Conservation (phyloP, 2,888 invertebrate species). For the Dicranocentrus wangi region DNA sequence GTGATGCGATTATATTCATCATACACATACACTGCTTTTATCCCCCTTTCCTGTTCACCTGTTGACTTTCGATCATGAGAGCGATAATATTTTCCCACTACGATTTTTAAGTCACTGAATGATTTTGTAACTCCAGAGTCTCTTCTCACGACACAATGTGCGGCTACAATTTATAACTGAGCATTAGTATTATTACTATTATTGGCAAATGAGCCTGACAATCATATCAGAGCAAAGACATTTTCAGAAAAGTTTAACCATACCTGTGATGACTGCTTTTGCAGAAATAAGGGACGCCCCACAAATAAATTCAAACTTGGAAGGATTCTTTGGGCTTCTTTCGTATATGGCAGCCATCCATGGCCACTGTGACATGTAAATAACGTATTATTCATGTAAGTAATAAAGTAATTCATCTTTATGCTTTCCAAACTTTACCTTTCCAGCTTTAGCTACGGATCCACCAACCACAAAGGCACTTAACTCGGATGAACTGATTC, state of each 20-base stretch:
- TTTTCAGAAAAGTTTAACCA: background rate
- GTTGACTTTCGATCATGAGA: slow-evolving; percentile 46
- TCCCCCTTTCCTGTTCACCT: slow-evolving; percentile 49
- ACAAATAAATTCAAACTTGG: slow-evolving; percentile 66
- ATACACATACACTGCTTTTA: slow-evolving; percentile 77
- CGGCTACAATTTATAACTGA: too few relatives aligned
- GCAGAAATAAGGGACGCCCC: slow-evolving; percentile 67
- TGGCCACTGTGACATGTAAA: slow-evolving; percentile 54
- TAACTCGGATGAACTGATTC: slow-evolving; percentile 54
- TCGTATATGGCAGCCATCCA: slow-evolving; percentile 70
- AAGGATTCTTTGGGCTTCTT: slow-evolving; percentile 65
- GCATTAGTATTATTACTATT: too few relatives aligned
- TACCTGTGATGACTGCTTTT: slow-evolving; percentile 65
- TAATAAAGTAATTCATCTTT: background rate
- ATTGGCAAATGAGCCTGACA: background rate
- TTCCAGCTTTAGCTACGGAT: slow-evolving; percentile 45
- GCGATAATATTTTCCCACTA: slow-evolving; percentile 67
- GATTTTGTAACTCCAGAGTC: slow-evolving; percentile 41
- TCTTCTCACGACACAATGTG: slow-evolving; percentile 67
- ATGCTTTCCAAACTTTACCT: slow-evolving; percentile 33
- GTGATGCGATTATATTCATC: slow-evolving; percentile 80
- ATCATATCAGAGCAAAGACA: background rate
- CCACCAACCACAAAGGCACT: slow-evolving; percentile 68
- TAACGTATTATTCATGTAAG: background rate
- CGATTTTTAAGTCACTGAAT: slow-evolving; percentile 40